These are phyloP conservation scores for Argopecten irradians DNA, from an alignment of 1,140 invertebrate genomes.

Conservation along the genomic window DNA sequence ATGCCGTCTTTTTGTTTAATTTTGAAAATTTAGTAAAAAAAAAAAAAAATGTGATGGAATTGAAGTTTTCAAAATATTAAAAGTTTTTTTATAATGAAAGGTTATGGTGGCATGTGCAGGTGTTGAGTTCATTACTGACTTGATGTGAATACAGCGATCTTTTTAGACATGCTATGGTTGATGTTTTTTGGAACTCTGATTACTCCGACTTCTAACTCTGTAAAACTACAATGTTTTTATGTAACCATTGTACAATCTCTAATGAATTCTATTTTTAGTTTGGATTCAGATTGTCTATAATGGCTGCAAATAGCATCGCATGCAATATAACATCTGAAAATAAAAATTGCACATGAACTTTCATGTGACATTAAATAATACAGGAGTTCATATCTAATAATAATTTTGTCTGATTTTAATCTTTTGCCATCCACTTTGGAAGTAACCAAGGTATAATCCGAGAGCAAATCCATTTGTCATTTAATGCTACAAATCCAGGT, in stretches of 20 bases:
- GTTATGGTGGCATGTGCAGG: neutral
- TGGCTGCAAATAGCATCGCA: neutral
- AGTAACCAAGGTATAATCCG: no score
- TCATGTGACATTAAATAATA: no score
- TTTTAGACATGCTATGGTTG: neutral
- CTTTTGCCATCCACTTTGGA: no score
- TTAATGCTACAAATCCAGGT: no score
- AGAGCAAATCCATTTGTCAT: no score
- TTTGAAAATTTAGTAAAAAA: no score
- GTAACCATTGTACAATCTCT: neutral
- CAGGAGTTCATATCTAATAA: no score
- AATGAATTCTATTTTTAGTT: conserved; percentile 6
- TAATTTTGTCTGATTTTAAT: no score
- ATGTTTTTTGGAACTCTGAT: no score
- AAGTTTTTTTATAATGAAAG: neutral
- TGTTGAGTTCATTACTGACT: neutral
- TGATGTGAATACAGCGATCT: neutral
- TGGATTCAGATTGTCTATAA: neutral
- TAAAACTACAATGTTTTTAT: neutral
- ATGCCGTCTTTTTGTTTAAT: no score
- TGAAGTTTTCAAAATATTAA: neutral
- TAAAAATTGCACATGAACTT: no score
- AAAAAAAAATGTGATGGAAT: no score
- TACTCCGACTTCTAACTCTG: neutral
- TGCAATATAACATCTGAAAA: neutral